These are phyloP conservation scores for Potamilus streckersoni DNA, from an alignment of 1,140 invertebrate species.

Conservation along the genomic window DNA sequence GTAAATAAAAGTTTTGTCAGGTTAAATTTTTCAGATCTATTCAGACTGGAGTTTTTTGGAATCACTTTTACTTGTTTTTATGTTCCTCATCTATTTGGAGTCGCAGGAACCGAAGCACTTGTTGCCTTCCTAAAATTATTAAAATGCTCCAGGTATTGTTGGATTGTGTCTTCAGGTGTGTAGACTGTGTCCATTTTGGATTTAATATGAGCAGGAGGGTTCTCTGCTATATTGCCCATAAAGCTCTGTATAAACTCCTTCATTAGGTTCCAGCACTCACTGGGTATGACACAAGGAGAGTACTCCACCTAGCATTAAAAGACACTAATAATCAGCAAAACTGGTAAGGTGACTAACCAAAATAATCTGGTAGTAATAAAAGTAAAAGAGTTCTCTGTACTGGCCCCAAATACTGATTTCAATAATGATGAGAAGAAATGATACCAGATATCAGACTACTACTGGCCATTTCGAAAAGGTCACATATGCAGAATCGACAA, in stretches of 20 bases:
- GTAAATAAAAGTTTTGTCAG: no score
- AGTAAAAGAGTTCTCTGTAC: no score
- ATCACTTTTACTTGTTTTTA: no score
- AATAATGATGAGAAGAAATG: no score
- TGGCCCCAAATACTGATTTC: no score
- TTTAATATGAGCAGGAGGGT: slow-evolving; percentile 70
- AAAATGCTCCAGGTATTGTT: slow-evolving; percentile 96
- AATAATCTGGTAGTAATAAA: not conserved
- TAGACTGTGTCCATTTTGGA: slow-evolving; percentile 88
- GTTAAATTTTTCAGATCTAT: no score
- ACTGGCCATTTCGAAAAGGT: no score
- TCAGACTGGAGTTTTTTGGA: no score
- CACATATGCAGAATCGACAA: no score
- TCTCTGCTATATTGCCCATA: slow-evolving; percentile 79
- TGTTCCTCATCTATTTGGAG: no score
- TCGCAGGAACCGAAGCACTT: not conserved
- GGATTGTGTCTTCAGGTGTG: slow-evolving; percentile 83
- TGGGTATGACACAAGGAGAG: slow-evolving; percentile 86
- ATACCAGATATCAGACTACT: no score
- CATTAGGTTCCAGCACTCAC: slow-evolving; percentile 90
- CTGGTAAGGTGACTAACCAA: not conserved
- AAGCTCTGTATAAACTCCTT: slow-evolving; percentile 93
- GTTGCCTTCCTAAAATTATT: slow-evolving; percentile 85
- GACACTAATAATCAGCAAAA: not conserved
- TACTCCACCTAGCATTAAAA: slow-evolving; percentile 84